Base-by-base conservation (phyloP, 2,888 invertebrate species). In the Tolmerus cingulatus region DNA sequence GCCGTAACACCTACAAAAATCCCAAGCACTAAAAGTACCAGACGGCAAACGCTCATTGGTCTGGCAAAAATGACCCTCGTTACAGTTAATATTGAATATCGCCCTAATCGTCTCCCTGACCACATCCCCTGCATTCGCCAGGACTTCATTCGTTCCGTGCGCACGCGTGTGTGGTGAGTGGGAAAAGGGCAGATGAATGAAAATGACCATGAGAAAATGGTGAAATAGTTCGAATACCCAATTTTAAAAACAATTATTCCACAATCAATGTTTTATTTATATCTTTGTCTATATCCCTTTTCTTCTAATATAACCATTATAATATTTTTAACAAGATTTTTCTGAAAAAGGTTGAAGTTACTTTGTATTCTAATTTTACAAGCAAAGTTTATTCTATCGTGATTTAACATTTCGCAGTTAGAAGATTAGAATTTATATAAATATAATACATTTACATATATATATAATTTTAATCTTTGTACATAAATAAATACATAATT, bases 121-220 rank as follows among this genome's bases (percentile, higher is more conserved):
- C 81, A 55, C 81, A 34, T 81, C 81, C 81, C 81, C 81, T 55
- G 30, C 81, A 5, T 76, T 76, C 37, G 12, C 8, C 76, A n/a
- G 12, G 8, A 51, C 27, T 55, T 27, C 27, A 51, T 43, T 78
- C 78, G 23, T 19, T 23, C 43, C 16, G 23, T 23, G 55, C 23
- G 55, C 81, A 81, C 14, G 55, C 81, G 81, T 16, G 30, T 27
- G 43, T n/a, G 55, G 55, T 55, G 51, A 23, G 43, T 9, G 34
- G 55, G 55, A 46, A 43, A 55, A 66, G 66, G 66, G 66, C 23
- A 66, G 66, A 27, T 66, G 23, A 66, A 9, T 23, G 81, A 81
- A 78, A 16, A 40, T 78, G 37, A 78, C 40, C 34, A 12, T 27
- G 30, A 23, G 9, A 78, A 78, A 78, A 78, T 78, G 78, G 78